Base-by-base conservation (phyloP, 2,888 invertebrate genomes). In the Amphipoea oculea region DNA sequence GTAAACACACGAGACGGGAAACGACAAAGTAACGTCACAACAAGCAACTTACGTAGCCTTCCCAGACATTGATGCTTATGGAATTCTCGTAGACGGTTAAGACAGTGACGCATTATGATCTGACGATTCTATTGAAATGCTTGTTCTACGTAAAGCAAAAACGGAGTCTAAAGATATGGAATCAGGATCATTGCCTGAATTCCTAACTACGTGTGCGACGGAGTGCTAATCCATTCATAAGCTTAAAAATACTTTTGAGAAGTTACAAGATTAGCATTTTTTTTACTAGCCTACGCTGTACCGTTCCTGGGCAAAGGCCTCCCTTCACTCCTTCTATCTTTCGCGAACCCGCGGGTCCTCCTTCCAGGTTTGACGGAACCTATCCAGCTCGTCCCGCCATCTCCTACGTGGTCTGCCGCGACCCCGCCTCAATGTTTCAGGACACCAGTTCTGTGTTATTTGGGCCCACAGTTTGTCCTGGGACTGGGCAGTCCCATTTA, bases 21-120 rank as follows among this genome's bases (percentile, higher is more conserved):
- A 51, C 20, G 14, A 54, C 9, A 66, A 2, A 70, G 23, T 12
- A 23, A 42, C 23, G 14, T 54, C 20, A 76, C 23, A 57, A 82
- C 40, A 81, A 83, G 5, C 81, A 36, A 62, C 42, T 51, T 57
- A 40, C 63, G 74, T 79, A 63, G 45, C 14, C 42, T 20, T 36
- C 12, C 36, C 36, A 70, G 11, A 36, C 60, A 75, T 69, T 75
- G 71, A 57, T 63, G 74, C 14, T 73, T 60, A 65, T 62, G 29
- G 63, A 66, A 60, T 71, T 76, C 86, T 71, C 23, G 73, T 73
- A 63, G 54, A 57, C 76, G 70, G 65, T 85, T 70, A 86, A 62
- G 48, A 42, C 76, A 71, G 68, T 83, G 77, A 82, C 82, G 82
- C 63, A 73, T 42, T 54, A 14, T 42, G 54, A 70, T 82, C 66